Percentiles rank a stretch among this genome's conserved stretches.
Conservation (phyloP, 2,797 vertebrate genomes). For the Acipenser ruthenus region DNA sequence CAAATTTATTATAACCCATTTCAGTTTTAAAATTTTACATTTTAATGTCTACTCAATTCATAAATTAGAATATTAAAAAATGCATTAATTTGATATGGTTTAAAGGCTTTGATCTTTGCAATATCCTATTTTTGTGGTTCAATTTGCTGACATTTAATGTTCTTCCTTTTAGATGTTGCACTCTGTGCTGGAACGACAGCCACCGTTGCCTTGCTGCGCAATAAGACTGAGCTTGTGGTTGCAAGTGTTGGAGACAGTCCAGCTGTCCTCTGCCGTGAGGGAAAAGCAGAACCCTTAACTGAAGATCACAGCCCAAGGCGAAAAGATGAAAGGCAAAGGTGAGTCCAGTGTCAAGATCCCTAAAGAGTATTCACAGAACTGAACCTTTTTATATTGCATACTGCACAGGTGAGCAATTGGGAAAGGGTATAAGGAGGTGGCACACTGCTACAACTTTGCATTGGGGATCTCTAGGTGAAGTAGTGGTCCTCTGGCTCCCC, state of each 20-base stretch:
- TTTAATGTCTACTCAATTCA: no score
- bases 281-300: slow-evolving; percentile 18
- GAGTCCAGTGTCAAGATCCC: background rate
- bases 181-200: slow-evolving; percentile 19
- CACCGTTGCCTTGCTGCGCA: slow-evolving; percentile 17
- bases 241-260: slow-evolving; percentile 24
- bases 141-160: background rate
- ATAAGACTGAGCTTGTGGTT: slow-evolving; percentile 14
- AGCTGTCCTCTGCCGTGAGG: slow-evolving; percentile 20
- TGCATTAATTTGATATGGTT: background rate
- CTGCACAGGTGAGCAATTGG: no score
- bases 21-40: no score
- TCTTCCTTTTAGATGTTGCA: slow-evolving; percentile 5
- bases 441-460: no score
- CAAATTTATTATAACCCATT: no score
- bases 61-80: no score
- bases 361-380: background rate
- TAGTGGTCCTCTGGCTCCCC: no score
- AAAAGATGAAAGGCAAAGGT: slow-evolving; percentile 22
- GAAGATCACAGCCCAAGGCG: slow-evolving; percentile 21
- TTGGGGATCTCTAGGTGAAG: no score
- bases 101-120: background rate
- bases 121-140: background rate
- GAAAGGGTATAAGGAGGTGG: no score
- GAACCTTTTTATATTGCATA: background rate